Evolutionary conservation across 2,797 vertebrate genomes (phyloP), one percentile per base, ranked within the genome.

Genomic region (Prionace glauca): DNA sequence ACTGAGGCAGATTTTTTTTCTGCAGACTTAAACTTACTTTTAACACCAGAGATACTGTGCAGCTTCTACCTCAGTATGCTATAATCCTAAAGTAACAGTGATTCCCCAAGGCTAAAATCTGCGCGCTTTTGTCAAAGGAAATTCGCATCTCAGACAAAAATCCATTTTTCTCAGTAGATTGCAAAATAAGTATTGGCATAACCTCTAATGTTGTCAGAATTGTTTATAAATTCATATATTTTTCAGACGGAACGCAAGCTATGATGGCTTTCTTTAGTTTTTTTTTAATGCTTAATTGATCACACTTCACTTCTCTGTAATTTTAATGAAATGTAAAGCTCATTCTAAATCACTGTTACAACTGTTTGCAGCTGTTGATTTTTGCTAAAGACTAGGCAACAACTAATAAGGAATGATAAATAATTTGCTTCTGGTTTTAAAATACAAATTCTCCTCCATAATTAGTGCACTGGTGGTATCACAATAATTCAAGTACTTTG

Each of bases 171-270:
- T 72, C 72, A 74, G 93, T 77, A 95, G 93, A 95, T 95, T 77
- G 74, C 29, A 74, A 95, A 95, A 95, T 95, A 95, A 95, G 77
- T 77, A 95, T 95, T 95, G 93, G 93, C 93, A 95, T 95, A 95
- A 95, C 50, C 93, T 95, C 93, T n/a, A 92, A 95, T 77, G 93
- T 50, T 95, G 90, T 77, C 93, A 77, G 41, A 95, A 56, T 77
- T 95, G 93, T 60, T 95, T 77, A 95, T 50, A 77, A 95, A 74
- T 95, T 95, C 93, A 95, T 77, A 95, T 77, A 95, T 77, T 95
- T 69, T 95, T 95, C 93, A 77, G 36, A 77, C 77, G 93, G 50
- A 95, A 77, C 72, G 77, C 41, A 50, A 95, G 72, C 41, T 77
- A 77, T n/a, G 29, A 95, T 60, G 93, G 71, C 32, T 74, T 74